These are phyloP conservation scores for Ochlodes sylvanus DNA, from an alignment of 2,888 invertebrate genomes.

Conservation along the genomic window DNA sequence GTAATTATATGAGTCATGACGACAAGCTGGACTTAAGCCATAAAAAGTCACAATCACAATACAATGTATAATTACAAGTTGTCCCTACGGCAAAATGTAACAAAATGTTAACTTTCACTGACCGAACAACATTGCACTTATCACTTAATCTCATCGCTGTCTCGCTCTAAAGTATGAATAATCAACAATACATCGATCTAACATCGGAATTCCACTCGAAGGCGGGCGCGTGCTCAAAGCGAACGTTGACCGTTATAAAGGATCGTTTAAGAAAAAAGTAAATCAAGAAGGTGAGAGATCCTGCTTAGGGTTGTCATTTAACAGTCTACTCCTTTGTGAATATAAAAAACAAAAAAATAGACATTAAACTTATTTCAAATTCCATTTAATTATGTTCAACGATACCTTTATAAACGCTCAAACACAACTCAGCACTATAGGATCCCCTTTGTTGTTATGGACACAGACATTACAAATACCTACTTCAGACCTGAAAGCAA, in stretches of 20 bases:
- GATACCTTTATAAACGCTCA: too few relatives aligned
- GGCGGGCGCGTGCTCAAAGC: constrained; percentile 41
- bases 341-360: too few relatives aligned
- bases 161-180: constrained; percentile 30
- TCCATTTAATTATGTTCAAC: too few relatives aligned
- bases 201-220: constrained; percentile 31
- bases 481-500: too few relatives aligned
- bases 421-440: too few relatives aligned
- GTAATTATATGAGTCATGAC: too few relatives aligned
- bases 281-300: constrained; percentile 54
- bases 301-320: constrained; percentile 29
- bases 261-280: constrained; percentile 52
- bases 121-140: constrained; percentile 8
- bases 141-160: constrained; percentile 24
- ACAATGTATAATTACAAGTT: not conserved
- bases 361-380: too few relatives aligned
- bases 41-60: too few relatives aligned
- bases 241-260: constrained; percentile 53
- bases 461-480: too few relatives aligned
- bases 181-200: constrained; percentile 34
- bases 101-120: constrained; percentile 15
- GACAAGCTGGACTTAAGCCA: too few relatives aligned
- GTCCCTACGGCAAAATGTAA: constrained; percentile 5
- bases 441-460: too few relatives aligned
- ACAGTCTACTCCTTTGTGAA: too few relatives aligned